These are phyloP conservation scores for Emydocephalus ijimae DNA, from an alignment of 2,113 vertebrate species.

Conservation along the genomic window DNA sequence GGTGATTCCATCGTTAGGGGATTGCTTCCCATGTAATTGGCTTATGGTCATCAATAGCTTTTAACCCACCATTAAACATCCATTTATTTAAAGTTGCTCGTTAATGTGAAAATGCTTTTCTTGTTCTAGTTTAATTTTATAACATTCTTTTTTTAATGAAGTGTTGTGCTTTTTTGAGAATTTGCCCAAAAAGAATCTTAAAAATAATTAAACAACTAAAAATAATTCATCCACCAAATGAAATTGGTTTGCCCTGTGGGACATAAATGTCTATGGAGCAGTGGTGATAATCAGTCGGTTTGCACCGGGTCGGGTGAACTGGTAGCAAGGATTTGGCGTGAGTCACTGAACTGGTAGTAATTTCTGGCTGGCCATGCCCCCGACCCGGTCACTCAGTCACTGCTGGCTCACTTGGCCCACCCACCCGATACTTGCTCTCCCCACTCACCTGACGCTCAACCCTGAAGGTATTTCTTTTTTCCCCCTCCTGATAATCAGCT, in stretches of 20 bases:
- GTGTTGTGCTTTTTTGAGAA: background rate
- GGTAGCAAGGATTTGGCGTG: no score
- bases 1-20: background rate
- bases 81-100: background rate
- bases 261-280: background rate
- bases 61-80: background rate
- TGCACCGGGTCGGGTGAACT: no score
- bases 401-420: no score
- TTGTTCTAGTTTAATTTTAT: background rate
- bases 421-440: no score
- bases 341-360: no score
- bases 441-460: fast-evolving
- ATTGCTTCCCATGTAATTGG: background rate
- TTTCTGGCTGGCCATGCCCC: no score
- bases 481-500: no score
- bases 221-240: background rate
- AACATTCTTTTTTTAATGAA: background rate
- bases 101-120: no score
- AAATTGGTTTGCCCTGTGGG: background rate
- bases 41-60: background rate
- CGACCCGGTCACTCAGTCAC: no score
- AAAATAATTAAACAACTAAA: background rate
- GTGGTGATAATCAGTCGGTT: no score
- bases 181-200: background rate
- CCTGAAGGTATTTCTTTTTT: no score